These are phyloP conservation scores for Eristalinus aeneus DNA, from an alignment of 2,888 invertebrate species.

Conservation along the genomic window DNA sequence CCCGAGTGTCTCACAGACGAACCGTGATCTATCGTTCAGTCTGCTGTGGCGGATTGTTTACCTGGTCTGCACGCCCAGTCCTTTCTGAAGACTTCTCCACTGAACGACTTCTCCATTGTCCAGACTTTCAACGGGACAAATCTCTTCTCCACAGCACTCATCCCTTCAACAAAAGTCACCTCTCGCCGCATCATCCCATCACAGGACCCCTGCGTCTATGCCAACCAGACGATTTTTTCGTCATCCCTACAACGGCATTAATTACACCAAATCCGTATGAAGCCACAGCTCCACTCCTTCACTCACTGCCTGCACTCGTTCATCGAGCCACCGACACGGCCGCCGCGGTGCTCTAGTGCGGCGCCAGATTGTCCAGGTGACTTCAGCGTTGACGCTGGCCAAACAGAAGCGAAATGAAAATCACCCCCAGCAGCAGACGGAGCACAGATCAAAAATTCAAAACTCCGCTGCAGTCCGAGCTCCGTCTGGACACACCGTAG, in stretches of 20 bases:
- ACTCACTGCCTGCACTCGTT: background rate
- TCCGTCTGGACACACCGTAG: background rate
- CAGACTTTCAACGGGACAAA: too few relatives aligned
- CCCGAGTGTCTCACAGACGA: too few relatives aligned
- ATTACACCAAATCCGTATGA: constrained; percentile 48
- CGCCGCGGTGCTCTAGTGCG: background rate
- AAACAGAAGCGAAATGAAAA: background rate
- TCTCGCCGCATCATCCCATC: too few relatives aligned
- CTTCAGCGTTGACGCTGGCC: background rate
- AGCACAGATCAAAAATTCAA: constrained; percentile 48
- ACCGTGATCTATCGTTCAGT: too few relatives aligned
- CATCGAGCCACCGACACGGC: background rate
- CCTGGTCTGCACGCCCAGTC: too few relatives aligned
- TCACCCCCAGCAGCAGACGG: constrained; percentile 5
- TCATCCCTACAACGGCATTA: constrained; percentile 30
- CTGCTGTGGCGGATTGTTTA: too few relatives aligned
- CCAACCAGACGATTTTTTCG: background rate
- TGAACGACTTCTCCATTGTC: too few relatives aligned
- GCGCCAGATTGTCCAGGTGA: constrained; percentile 28
- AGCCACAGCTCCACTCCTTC: background rate
- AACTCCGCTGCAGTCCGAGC: constrained; percentile 13
- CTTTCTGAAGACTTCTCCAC: too few relatives aligned
- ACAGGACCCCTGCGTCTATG: background rate
- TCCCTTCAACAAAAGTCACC: too few relatives aligned
- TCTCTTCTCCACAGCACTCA: too few relatives aligned